Evolutionary conservation across 2,797 vertebrate genomes (phyloP).

Genomic region (Enteromius anoplus): DNA sequence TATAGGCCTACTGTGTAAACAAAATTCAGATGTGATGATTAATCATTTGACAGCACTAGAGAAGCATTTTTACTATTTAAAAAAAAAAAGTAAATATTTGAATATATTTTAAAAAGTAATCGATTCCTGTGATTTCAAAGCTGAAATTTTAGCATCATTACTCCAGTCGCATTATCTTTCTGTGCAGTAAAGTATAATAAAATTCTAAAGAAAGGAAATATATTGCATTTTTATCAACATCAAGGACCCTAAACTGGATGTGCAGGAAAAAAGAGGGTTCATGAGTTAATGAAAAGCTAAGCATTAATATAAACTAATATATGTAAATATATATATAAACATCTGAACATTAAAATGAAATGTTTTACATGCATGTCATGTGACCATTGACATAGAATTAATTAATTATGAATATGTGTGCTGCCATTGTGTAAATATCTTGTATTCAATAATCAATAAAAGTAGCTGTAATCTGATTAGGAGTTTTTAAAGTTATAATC

Average conservation of each 20-base stretch:
- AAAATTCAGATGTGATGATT: too few relatives aligned
- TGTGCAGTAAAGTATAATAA: not conserved
- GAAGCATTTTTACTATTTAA: too few relatives aligned
- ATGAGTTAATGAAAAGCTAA: not conserved
- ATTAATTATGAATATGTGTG: not conserved
- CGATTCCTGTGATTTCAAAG: too few relatives aligned
- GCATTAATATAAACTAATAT: not conserved
- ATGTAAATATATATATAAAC: not conserved
- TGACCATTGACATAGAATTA: not conserved
- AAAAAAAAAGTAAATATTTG: too few relatives aligned
- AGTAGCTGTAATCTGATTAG: not conserved
- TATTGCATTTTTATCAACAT: not conserved
- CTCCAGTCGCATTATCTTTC: not conserved
- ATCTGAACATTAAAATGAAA: not conserved
- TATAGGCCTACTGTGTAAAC: too few relatives aligned
- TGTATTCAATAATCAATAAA: not conserved
- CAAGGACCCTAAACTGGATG: not conserved
- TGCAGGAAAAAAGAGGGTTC: not conserved
- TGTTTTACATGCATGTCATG: not conserved
- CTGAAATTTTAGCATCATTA: not conserved
- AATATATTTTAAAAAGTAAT: too few relatives aligned
- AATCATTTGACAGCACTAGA: too few relatives aligned
- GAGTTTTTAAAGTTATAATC: too few relatives aligned
- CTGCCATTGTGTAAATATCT: not conserved
- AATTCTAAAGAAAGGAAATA: not conserved